Evolutionary conservation across 2,113 vertebrate species (phyloP), one percentile per base, ranked within the genome.

Genomic region (Halcyon senegalensis): DNA sequence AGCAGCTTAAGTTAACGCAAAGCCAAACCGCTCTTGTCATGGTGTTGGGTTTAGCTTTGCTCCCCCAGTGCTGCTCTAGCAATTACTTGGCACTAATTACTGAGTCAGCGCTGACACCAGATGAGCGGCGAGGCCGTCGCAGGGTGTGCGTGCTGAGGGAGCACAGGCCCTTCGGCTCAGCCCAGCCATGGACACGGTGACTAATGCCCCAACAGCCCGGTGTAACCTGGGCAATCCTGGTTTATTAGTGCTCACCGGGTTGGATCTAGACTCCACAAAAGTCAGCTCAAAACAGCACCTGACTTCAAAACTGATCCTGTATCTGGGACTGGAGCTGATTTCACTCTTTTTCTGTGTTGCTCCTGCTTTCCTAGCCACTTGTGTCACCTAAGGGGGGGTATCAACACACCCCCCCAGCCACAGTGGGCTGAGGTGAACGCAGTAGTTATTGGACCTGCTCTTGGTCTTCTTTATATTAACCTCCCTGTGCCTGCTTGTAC

Each of bases 341-440:
- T 30, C 43, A 5, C 17, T 41, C 58, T 20, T 72, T 20, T 53
- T 13, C 30, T 59, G 13, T n/a, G 31, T n/a, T 24, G 31, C 62
- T 72, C 30, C 63, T 92, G 75, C 39, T 88, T 51, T 37, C 14
- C 74, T 59, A 41, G 5, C 63, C 2, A 0, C 58, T 48, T 12
- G 23, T 44, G 68, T 58, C 87, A 73, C 35, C 73, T 18, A 2
- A 51, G n/a, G 23, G 17, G 17, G 69, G 31, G 7, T 15, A 53
- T 8, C 23, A 10, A 11, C 55, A 62, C 10, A 7, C 19, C 35
- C 35, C 24, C 35, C 27, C 60, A 44, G 50, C 51, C 51, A 25
- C 33, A 0, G 24, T 13, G 5, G 16, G 16, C 8, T 0, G 1
- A 18, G 18, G 18, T 12, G 41, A 48, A 3, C 1, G 1, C 53